Evolutionary conservation across 2,797 vertebrate genomes (phyloP).

Genomic region (Buphagus erythrorhynchus): DNA sequence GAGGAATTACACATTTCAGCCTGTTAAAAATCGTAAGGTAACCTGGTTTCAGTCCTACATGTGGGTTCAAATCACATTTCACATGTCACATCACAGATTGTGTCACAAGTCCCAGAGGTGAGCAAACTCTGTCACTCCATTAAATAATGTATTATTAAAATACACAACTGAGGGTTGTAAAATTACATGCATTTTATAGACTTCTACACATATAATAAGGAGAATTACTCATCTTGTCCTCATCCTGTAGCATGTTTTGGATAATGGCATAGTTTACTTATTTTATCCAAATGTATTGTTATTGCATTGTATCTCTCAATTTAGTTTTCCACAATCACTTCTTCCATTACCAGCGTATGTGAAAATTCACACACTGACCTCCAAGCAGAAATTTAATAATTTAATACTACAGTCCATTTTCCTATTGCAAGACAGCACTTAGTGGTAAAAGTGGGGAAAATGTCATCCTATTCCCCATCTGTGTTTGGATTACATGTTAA

Average conservation of each 20-base stretch:
- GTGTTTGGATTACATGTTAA: neutral
- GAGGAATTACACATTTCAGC: constrained; percentile 44
- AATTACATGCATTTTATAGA: neutral
- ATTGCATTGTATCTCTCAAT: neutral
- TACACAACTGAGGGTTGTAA: neutral
- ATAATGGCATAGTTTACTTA: neutral
- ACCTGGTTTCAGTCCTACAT: neutral
- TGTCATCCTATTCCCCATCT: neutral
- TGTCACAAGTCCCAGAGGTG: neutral
- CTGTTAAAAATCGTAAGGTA: constrained; percentile 59
- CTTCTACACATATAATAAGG: neutral
- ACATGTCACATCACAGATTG: neutral
- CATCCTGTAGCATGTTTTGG: neutral
- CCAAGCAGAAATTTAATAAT: neutral
- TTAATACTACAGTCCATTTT: neutral
- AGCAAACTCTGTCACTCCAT: neutral
- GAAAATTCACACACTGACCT: neutral
- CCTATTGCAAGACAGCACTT: neutral
- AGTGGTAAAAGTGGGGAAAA: neutral
- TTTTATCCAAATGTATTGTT: neutral
- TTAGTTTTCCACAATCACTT: neutral
- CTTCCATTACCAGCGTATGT: neutral
- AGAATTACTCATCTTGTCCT: neutral
- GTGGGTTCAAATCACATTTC: neutral
- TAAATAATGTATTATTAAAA: neutral